Evolutionary conservation across 2,888 invertebrate species (phyloP).

Genomic region (Trissolcus brochymenae): DNA sequence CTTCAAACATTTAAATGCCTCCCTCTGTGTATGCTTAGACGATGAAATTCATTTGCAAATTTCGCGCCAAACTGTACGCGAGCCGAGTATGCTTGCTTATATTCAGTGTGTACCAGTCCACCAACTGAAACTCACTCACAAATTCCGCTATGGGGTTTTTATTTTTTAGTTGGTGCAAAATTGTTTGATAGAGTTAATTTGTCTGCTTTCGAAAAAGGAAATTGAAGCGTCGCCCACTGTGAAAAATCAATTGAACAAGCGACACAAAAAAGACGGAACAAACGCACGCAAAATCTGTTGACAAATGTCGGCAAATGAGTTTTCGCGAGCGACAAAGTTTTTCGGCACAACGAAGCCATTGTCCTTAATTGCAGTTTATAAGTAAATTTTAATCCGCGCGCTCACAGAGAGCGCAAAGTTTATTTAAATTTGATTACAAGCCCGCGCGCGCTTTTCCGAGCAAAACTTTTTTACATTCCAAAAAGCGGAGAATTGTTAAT

Average conservation of each 20-base stretch:
- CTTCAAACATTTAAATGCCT: slow-evolving; percentile 8
- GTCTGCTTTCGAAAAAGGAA: neutral
- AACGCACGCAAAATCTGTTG: slow-evolving; percentile 12
- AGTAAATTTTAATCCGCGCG: slow-evolving; percentile 42
- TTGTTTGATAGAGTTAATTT: no score
- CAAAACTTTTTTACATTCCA: slow-evolving; percentile 30
- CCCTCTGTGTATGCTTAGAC: slow-evolving; percentile 1
- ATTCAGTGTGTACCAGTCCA: no score
- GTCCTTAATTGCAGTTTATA: slow-evolving; percentile 49
- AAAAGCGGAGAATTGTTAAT: slow-evolving; percentile 30
- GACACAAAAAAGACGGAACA: neutral
- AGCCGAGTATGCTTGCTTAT: no score
- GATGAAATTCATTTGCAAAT: slow-evolving; percentile 13
- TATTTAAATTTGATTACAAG: slow-evolving; percentile 42
- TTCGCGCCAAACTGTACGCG: no score
- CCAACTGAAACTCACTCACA: no score
- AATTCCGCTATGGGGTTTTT: neutral
- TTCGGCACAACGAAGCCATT: slow-evolving; percentile 43
- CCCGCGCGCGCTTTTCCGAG: slow-evolving; percentile 8
- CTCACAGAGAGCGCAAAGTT: slow-evolving; percentile 20
- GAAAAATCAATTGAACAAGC: neutral
- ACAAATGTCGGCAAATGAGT: slow-evolving; percentile 28
- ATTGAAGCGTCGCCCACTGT: neutral
- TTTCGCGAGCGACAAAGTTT: slow-evolving; percentile 34
- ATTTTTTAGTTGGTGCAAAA: no score